Percentiles rank a stretch among this genome's conserved stretches.
phyloP scores from a whole-genome alignment of 1,140 invertebrate genomes.

The Drosophila sulfurigaster region DNA sequence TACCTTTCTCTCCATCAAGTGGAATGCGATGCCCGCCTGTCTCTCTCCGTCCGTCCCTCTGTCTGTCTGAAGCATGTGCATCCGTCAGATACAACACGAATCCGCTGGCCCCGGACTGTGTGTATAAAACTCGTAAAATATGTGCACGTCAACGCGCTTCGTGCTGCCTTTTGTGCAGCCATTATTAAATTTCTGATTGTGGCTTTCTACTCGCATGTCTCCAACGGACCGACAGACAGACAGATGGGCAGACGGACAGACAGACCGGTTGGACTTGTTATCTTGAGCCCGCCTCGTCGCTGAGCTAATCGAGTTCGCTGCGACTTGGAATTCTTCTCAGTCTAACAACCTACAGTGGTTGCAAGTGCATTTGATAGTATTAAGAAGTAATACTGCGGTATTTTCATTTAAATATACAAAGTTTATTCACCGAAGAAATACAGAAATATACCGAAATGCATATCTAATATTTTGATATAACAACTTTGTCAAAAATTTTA shows the following conservation, averaged over 20 bases:
- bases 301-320: conserved; percentile 59
- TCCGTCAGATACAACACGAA: conserved; percentile 66
- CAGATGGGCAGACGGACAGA: conserved; percentile 17
- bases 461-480: too few species aligned
- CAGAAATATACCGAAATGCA: too few species aligned
- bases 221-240: conserved; percentile 39
- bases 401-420: too few species aligned
- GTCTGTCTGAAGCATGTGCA: conserved; percentile 61
- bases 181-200: conserved; percentile 84
- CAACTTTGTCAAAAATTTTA: too few species aligned
- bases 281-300: conserved; percentile 56
- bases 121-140: conserved; percentile 83
- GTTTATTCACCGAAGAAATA: too few species aligned
- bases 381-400: too few species aligned
- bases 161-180: conserved; percentile 81
- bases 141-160: conserved; percentile 80
- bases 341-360: conserved; percentile 18
- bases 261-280: conserved; percentile 76
- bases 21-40: conserved; percentile 18
- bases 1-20: conserved; percentile 50
- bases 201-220: conserved; percentile 81
- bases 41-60: conserved; percentile 6
- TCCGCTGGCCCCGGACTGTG: conserved; percentile 35
- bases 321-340: conserved; percentile 7
- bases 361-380: neutral